Conservation (phyloP, 2,888 invertebrate species). For the Heliconius sara region DNA sequence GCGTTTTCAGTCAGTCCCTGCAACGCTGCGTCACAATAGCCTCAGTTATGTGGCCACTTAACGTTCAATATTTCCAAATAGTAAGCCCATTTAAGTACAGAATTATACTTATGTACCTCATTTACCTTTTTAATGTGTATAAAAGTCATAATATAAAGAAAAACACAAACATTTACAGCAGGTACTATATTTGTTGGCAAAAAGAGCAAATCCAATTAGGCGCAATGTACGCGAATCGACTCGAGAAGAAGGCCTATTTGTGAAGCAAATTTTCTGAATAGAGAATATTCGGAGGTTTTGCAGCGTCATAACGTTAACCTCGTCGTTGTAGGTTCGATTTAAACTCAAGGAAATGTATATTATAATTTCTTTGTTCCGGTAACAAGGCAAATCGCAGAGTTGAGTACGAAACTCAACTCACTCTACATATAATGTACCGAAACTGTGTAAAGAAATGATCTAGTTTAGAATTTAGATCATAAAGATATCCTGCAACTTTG, state of each 20-base stretch:
- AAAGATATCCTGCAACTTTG: no score
- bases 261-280: background rate
- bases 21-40: background rate
- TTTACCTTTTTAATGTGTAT: background rate
- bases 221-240: background rate
- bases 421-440: no score
- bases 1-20: no score
- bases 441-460: no score
- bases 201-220: constrained; percentile 20
- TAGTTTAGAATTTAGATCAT: no score
- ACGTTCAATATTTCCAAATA: background rate
- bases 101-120: background rate
- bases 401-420: no score
- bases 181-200: background rate
- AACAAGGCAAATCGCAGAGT: no score
- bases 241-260: background rate
- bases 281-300: background rate
- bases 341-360: no score
- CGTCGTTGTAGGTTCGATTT: no score
- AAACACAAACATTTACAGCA: background rate
- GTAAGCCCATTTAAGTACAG: background rate
- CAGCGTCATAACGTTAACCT: no score
- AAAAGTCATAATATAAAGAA: background rate
- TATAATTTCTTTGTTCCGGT: no score
- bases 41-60: background rate